Conservation (phyloP, 1,140 invertebrate species). For the Dryas iulia region DNA sequence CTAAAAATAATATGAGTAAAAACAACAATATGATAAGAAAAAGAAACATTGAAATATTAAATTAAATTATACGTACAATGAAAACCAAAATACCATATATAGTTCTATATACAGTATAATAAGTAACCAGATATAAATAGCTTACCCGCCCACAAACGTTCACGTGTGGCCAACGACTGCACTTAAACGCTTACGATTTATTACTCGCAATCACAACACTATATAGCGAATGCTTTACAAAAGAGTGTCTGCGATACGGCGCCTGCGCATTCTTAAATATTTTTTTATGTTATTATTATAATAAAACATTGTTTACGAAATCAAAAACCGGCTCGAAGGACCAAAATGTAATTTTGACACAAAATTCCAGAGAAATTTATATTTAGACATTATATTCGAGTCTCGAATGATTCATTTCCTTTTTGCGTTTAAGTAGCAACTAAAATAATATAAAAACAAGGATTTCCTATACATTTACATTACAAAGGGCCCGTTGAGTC, state of each 20-base stretch:
- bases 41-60: no score
- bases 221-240: conserved; percentile 47
- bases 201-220: conserved; percentile 50
- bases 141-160: conserved; percentile 44
- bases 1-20: no score
- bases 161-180: conserved; percentile 48
- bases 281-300: neutral
- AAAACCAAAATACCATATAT: neutral
- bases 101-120: conserved; percentile 8
- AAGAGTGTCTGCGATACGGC: conserved; percentile 38
- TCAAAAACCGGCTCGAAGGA: conserved; percentile 2
- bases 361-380: neutral
- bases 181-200: conserved; percentile 57
- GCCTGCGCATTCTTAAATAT: conserved; percentile 27
- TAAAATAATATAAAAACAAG: conserved; percentile 37
- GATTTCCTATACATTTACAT: conserved; percentile 40
- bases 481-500: conserved; percentile 53
- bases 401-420: conserved; percentile 13
- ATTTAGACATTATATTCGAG: conserved; percentile 3
- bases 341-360: neutral
- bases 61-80: neutral
- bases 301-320: neutral
- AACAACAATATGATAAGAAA: no score
- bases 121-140: conserved; percentile 39
- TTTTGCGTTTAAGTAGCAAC: conserved; percentile 31